Conservation (phyloP, 2,113 vertebrate genomes). For the Tachycineta bicolor region DNA sequence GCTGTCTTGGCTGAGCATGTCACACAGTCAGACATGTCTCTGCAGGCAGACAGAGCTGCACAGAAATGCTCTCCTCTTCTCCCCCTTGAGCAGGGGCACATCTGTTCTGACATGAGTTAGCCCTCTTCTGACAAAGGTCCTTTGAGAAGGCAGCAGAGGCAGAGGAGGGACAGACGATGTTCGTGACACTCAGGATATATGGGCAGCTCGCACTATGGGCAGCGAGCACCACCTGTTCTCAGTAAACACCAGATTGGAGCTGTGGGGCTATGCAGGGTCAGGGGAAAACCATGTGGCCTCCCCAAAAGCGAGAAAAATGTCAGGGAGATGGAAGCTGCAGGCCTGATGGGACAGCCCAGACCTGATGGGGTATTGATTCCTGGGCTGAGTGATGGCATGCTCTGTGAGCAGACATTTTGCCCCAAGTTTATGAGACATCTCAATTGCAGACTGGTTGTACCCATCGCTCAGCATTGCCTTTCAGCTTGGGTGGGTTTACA, state of each 20-base stretch:
- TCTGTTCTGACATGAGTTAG: not conserved
- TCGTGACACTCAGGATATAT: not conserved
- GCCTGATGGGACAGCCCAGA: not conserved
- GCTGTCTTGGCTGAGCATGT: slow-evolving; percentile 16
- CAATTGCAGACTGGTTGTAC: not conserved
- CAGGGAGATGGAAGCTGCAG: not conserved
- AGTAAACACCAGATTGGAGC: slow-evolving; percentile 56
- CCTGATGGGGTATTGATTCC: not conserved
- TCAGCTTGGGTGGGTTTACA: not conserved
- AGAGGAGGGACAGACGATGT: not conserved
- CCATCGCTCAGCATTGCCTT: not conserved
- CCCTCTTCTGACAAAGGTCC: slow-evolving; percentile 9
- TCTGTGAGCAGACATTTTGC: not conserved
- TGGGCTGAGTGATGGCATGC: not conserved
- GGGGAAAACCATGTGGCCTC: not conserved
- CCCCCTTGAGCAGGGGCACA: not conserved
- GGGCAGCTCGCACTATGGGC: not conserved
- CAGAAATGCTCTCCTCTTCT: not conserved
- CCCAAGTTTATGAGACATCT: not conserved
- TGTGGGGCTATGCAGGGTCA: not conserved
- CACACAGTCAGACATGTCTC: not conserved
- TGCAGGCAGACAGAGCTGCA: not conserved
- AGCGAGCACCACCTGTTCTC: slow-evolving; percentile 50
- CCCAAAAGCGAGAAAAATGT: not conserved
- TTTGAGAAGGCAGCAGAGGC: not conserved